These are phyloP conservation scores for Agrochola litura DNA, from an alignment of 2,888 invertebrate species.

Conservation along the genomic window DNA sequence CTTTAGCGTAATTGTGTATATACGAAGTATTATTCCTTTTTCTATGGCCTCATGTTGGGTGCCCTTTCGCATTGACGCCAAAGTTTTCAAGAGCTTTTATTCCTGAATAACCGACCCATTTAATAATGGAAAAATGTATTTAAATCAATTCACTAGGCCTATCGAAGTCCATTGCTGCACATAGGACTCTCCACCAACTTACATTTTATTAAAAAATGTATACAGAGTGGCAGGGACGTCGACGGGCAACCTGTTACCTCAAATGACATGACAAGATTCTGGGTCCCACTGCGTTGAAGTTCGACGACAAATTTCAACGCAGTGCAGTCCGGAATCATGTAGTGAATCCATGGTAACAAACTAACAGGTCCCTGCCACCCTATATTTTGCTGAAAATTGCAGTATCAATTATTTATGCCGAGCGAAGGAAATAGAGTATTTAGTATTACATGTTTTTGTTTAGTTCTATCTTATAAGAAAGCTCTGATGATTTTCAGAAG, in stretches of 20 bases:
- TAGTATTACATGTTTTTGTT: neutral
- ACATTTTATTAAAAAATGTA: slow-evolving; percentile 8
- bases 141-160: neutral
- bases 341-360: too few relatives aligned
- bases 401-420: neutral
- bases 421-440: neutral
- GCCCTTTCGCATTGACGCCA: slow-evolving; percentile 12
- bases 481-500: neutral
- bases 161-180: neutral
- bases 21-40: slow-evolving; percentile 9
- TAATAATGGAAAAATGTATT: neutral
- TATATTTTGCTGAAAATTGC: neutral
- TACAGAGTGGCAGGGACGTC: too few relatives aligned
- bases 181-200: neutral
- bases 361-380: too few relatives aligned
- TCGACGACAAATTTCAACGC: too few relatives aligned
- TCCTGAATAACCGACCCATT: neutral
- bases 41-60: neutral
- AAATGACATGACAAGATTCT: too few relatives aligned
- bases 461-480: neutral
- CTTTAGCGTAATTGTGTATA: neutral
- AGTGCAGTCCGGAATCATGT: too few relatives aligned
- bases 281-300: too few relatives aligned
- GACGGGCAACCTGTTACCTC: too few relatives aligned
- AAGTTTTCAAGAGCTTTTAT: slow-evolving; percentile 3